Evolutionary conservation across 2,797 vertebrate species (phyloP), one percentile per base, ranked within the genome.

Genomic region (Phrynocephalus guinanensis): DNA sequence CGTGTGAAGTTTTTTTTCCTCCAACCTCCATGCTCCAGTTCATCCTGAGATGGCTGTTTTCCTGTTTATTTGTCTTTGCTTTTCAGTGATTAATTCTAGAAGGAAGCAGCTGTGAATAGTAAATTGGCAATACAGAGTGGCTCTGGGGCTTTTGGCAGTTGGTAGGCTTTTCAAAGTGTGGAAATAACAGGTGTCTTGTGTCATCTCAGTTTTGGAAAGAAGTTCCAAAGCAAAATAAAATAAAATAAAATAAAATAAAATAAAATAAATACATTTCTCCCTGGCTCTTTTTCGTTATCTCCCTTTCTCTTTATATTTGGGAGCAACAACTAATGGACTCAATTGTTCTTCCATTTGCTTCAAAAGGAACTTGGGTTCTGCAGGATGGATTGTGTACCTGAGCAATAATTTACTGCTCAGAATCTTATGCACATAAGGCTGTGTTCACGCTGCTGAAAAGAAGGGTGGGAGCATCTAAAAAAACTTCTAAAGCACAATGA

Each of bases 31-130:
- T 30, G 38, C 70, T 91, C 28, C 6, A 26, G 30, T 91, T 93
- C 67, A 11, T 87, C 91, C 83, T 30, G 81, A 91, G 85, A 86
- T 91, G 79, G 78, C 73, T 88, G 13, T 89, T 50, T 85, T 81
- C 50, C 70, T 91, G 70, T 92, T 94, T 92, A 85, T 91, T 93
- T 95, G 66, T 89, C 83, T 87, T 80, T 85, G 50, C 83, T 93
- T 94, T 88, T 38, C 79, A 92, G 2, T 92, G 63, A 72, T 87
- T 86, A 90, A 68, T 93, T 92, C 50, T 90, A 18, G 85, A 82
- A 86, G 71, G 63, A 93, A 90, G 67, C 56, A 79, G n/a, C 56
- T 84, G 30, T 5, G 16, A 84, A 68, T 73, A 86, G 81, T 73
- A 83, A 89, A 85, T 60, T 92, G 84, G 15, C 87, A 82, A 86